Conservation (phyloP, 2,797 vertebrate species). For the Pangasius djambal region DNA sequence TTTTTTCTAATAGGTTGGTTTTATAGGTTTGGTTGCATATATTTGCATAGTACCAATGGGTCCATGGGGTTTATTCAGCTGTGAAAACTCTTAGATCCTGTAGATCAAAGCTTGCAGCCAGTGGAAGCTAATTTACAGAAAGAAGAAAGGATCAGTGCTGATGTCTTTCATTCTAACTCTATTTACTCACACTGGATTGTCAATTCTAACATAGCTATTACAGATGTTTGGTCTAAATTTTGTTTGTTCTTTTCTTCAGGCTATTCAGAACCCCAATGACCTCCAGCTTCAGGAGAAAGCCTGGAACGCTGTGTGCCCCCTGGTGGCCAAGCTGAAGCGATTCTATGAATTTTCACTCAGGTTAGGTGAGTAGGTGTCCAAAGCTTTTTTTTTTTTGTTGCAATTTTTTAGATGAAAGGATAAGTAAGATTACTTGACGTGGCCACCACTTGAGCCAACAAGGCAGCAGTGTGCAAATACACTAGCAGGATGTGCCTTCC, state of each 20-base stretch:
- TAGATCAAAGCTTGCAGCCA: slow-evolving; percentile 18
- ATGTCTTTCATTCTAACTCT: background rate
- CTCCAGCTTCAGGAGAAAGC: slow-evolving; percentile 88
- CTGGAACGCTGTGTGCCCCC: slow-evolving; percentile 89
- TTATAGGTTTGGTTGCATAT: slow-evolving; percentile 7
- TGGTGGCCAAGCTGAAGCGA: slow-evolving; percentile 89
- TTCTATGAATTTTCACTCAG: slow-evolving; percentile 91
- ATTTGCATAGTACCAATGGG: slow-evolving; percentile 11
- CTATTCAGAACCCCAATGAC: slow-evolving; percentile 89
- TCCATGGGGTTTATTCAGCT: slow-evolving; percentile 11
- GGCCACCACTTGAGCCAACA: slow-evolving; percentile 18
- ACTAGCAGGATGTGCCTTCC: background rate
- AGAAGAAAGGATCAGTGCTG: slow-evolving; percentile 2
- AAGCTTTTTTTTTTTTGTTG: background rate
- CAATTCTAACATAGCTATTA: background rate
- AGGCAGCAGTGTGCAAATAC: slow-evolving; percentile 1
- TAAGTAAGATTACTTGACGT: background rate
- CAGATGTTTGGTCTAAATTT: background rate
- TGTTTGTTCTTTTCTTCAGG: slow-evolving; percentile 68
- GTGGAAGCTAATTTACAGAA: slow-evolving; percentile 8
- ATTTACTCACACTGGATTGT: slow-evolving; percentile 1
- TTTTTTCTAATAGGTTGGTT: background rate
- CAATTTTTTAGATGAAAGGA: slow-evolving; percentile 10
- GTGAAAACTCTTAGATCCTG: slow-evolving; percentile 1
- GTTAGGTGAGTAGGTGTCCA: slow-evolving; percentile 75